Evolutionary conservation across 2,113 vertebrate genomes (phyloP).

Genomic region (Pimephales promelas): DNA sequence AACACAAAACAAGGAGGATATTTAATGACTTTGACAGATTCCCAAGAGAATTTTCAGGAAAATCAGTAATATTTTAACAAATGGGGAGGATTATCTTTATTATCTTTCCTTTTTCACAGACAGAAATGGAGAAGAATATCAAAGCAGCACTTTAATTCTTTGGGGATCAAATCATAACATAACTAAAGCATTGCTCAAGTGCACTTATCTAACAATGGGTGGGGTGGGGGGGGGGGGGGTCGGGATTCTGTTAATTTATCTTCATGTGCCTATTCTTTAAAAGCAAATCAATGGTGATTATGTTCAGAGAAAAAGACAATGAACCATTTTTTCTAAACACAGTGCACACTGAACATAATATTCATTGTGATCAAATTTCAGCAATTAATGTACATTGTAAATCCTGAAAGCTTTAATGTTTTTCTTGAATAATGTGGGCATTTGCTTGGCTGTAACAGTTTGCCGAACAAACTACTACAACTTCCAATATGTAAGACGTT

Average conservation of each 20-base stretch:
- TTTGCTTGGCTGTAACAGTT: background rate
- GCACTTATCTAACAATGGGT: background rate
- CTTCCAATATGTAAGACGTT: background rate
- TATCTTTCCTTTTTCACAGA: conserved; percentile 6
- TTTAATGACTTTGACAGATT: conserved; percentile 8
- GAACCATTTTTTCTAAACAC: conserved; percentile 2
- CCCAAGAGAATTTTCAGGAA: background rate
- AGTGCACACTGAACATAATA: background rate
- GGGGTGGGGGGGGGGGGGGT: fast-evolving
- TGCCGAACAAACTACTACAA: background rate
- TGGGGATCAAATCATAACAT: background rate
- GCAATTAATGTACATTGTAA: background rate
- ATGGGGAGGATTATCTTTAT: background rate
- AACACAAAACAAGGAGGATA: background rate
- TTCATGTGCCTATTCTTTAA: conserved; percentile 5
- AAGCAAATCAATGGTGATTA: background rate
- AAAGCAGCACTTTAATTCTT: conserved; percentile 8
- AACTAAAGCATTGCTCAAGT: conserved; percentile 5
- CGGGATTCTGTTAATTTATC: background rate
- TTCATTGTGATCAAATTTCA: conserved; percentile 6
- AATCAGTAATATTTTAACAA: conserved; percentile 10
- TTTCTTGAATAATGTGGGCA: background rate
- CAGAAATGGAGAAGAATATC: conserved; percentile 8
- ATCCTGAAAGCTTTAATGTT: background rate
- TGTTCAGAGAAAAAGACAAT: background rate